Evolutionary conservation across 2,113 vertebrate genomes (phyloP).

Genomic region (Microtus richardsoni): DNA sequence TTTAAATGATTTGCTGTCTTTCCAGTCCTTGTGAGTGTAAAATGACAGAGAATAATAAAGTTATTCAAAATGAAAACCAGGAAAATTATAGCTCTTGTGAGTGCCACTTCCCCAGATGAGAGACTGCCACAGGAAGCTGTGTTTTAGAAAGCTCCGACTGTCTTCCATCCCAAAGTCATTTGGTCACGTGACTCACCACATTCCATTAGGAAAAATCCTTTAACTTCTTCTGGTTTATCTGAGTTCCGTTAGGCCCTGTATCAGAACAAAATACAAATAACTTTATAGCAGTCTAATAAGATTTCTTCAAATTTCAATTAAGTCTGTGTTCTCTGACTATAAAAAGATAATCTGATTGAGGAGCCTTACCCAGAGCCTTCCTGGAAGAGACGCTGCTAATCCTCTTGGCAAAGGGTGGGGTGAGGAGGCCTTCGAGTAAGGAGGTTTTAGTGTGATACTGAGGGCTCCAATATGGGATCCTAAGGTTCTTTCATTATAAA

Average conservation of each 20-base stretch:
- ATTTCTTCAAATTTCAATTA: slow-evolving; percentile 66
- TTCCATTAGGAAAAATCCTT: slow-evolving; percentile 36
- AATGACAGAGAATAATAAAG: slow-evolving; percentile 58
- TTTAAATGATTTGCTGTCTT: slow-evolving; percentile 40
- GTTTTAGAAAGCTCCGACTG: slow-evolving; percentile 30
- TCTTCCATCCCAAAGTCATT: slow-evolving; percentile 37
- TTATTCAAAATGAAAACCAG: slow-evolving; percentile 41
- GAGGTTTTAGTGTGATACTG: slow-evolving; percentile 51
- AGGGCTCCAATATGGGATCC: slow-evolving; percentile 36
- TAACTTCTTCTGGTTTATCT: slow-evolving; percentile 60
- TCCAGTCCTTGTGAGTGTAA: slow-evolving; percentile 53
- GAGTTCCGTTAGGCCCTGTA: slow-evolving; percentile 52
- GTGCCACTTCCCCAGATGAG: slow-evolving; percentile 41
- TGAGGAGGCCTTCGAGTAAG: background rate
- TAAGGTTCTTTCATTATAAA: background rate
- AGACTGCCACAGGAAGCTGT: slow-evolving; percentile 40
- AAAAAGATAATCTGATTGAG: slow-evolving; percentile 27
- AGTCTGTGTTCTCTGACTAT: slow-evolving; percentile 47
- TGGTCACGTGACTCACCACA: slow-evolving; percentile 34
- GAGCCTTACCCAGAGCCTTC: background rate
- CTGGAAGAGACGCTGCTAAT: slow-evolving; percentile 44
- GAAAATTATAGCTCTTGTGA: slow-evolving; percentile 41
- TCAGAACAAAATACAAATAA: slow-evolving; percentile 67
- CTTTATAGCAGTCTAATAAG: slow-evolving; percentile 54
- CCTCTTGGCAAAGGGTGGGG: background rate